Evolutionary conservation across 2,888 invertebrate species (phyloP), one percentile per base, ranked within the genome.

Genomic region (Petrolisthes manimaculis): DNA sequence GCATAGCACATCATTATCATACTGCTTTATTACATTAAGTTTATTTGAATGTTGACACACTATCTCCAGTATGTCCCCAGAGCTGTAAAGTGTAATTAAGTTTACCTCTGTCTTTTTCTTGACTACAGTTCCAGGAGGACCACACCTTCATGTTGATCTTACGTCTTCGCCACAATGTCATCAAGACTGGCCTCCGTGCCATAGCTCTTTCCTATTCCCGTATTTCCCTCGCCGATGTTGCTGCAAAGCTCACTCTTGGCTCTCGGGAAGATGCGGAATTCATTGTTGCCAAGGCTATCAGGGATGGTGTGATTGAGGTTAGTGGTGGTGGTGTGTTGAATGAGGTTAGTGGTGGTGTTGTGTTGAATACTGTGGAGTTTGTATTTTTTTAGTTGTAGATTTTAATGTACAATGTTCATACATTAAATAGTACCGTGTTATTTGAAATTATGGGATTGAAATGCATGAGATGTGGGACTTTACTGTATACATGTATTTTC

Each of bases 291-390:
- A 99, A 99, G 94, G 97, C 97, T 2, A 99, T 99, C 91, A 95
- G 98, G 81, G 99, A 99, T 94, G 98, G 99, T 86, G 99, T 99
- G 1, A 99, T 99, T 93, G 99, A 99, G 93, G 99, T 99, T 0
- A 97, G 96, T 0, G 53, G 77, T 84, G 74, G 4, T 84, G 14
- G 79, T 14, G 51, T 4, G 37, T 8, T 12, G 18, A 51, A 6
- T 75, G n/a, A 75, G 75, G n/a, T 8, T 77, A 37, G 37, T 37
- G 37, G 2, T 21, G 53, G 67, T 18, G 21, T 67, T 54, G 3
- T 54, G 80, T 12, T 79, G 67, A 82, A 18, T 82, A 61, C n/a
- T 12, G 61, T 61, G 61, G 18, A 12, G 18, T 61, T 12, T 61
- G 61, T 21, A 1, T 78, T 9, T 18, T 77, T 78, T 78, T 5